Conservation (phyloP, 2,797 vertebrate species). For the Hydrophis major region DNA sequence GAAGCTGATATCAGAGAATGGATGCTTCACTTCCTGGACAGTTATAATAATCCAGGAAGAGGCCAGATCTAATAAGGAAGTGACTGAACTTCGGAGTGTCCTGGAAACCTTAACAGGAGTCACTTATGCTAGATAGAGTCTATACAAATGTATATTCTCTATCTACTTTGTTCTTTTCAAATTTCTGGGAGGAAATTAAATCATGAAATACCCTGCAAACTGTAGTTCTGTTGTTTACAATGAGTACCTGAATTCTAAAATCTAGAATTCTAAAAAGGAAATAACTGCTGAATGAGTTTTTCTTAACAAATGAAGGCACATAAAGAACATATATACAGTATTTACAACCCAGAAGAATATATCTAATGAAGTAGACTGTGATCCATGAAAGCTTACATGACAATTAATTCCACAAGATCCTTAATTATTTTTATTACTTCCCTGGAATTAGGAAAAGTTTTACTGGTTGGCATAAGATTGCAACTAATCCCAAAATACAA, state of each 20-base stretch:
- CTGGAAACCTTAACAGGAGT: not conserved
- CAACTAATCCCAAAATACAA: conserved; percentile 22
- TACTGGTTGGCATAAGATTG: not conserved
- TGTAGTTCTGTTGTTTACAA: not conserved
- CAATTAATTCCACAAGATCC: not conserved
- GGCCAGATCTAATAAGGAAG: not conserved
- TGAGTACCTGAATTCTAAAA: not conserved
- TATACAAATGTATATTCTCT: not conserved
- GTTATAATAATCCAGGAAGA: not conserved
- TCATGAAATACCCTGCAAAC: not conserved
- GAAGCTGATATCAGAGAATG: not conserved
- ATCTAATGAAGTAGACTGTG: not conserved
- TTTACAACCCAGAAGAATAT: not conserved
- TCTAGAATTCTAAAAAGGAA: not conserved
- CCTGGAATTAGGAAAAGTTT: not conserved
- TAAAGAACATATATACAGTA: not conserved
- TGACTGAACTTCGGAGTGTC: not conserved
- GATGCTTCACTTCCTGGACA: not conserved
- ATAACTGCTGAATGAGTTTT: not conserved
- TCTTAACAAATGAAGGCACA: not conserved
- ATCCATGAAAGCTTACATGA: not conserved
- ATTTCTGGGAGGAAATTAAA: not conserved
- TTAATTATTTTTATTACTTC: not conserved
- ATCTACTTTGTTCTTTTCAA: not conserved
- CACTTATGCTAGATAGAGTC: not conserved